phyloP scores from a whole-genome alignment of 1,140 invertebrate species.

The Oncopodura yosiiana region DNA sequence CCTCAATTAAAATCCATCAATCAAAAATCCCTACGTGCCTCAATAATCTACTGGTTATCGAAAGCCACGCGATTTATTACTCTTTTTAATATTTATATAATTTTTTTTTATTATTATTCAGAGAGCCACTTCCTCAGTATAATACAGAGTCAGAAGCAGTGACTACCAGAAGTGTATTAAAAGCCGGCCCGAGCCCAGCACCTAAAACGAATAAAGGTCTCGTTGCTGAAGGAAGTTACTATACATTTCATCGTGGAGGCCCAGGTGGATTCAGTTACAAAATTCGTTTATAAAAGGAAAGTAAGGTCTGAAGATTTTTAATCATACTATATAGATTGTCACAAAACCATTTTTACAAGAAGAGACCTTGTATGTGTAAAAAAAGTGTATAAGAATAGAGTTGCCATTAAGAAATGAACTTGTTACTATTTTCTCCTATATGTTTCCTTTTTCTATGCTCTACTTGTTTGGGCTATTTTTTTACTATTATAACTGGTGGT shows the following conservation, averaged over 20 bases:
- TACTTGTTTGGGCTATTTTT: too few species aligned
- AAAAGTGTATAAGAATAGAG: too few species aligned
- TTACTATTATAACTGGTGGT: too few species aligned
- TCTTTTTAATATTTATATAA: neutral
- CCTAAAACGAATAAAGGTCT: neutral
- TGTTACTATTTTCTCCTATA: too few species aligned
- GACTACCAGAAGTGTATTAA: conserved; percentile 14
- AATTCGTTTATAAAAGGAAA: conserved; percentile 21
- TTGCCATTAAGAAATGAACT: too few species aligned
- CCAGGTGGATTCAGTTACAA: conserved; percentile 35
- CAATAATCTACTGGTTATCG: too few species aligned
- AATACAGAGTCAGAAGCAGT: conserved; percentile 33
- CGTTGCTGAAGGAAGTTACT: conserved; percentile 25
- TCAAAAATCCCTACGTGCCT: too few species aligned
- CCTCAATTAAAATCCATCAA: too few species aligned
- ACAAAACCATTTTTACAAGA: neutral
- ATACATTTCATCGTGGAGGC: conserved; percentile 30
- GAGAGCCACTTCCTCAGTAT: conserved; percentile 34
- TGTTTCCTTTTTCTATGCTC: too few species aligned
- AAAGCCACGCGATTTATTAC: too few species aligned
- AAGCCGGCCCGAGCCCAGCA: conserved; percentile 26
- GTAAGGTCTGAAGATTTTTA: conserved; percentile 2
- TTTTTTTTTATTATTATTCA: neutral
- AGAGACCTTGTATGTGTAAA: neutral
- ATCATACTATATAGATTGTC: too few species aligned